These are phyloP conservation scores for Stenolophus ochropezus DNA, from an alignment of 2,888 invertebrate species.

Conservation along the genomic window DNA sequence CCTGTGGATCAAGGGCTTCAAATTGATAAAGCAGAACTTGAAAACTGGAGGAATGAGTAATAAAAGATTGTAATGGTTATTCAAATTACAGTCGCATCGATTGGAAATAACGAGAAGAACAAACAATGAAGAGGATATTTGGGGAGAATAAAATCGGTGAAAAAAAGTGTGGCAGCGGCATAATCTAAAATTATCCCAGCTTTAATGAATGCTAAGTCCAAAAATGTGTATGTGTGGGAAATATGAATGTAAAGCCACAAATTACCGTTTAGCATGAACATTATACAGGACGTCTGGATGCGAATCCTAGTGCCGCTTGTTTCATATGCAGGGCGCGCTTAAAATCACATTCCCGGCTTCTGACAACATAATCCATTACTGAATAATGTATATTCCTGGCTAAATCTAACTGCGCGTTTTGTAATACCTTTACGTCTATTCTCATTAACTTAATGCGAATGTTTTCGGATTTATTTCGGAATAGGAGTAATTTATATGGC, in stretches of 20 bases:
- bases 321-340: slow-evolving; percentile 56
- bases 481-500: slow-evolving; percentile 56
- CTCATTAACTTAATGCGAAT: slow-evolving; percentile 59
- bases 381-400: slow-evolving; percentile 58
- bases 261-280: slow-evolving; percentile 29
- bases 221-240: background rate
- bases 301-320: slow-evolving; percentile 24
- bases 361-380: slow-evolving; percentile 60
- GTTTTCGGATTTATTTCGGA: slow-evolving; percentile 57
- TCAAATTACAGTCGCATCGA: too few relatives aligned
- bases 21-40: too few relatives aligned
- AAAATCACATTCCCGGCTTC: slow-evolving; percentile 59
- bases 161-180: background rate
- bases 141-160: too few relatives aligned
- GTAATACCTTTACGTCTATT: slow-evolving; percentile 59
- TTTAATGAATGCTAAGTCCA: background rate
- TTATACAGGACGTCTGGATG: background rate
- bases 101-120: too few relatives aligned
- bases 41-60: too few relatives aligned
- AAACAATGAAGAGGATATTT: too few relatives aligned
- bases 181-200: background rate
- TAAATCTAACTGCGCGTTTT: slow-evolving; percentile 59
- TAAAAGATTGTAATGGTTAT: too few relatives aligned
- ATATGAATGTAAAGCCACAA: slow-evolving; percentile 35
- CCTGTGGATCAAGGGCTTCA: too few relatives aligned